Evolutionary conservation across 2,797 vertebrate genomes (phyloP), one percentile per base, ranked within the genome.

Genomic region (Falco cherrug): DNA sequence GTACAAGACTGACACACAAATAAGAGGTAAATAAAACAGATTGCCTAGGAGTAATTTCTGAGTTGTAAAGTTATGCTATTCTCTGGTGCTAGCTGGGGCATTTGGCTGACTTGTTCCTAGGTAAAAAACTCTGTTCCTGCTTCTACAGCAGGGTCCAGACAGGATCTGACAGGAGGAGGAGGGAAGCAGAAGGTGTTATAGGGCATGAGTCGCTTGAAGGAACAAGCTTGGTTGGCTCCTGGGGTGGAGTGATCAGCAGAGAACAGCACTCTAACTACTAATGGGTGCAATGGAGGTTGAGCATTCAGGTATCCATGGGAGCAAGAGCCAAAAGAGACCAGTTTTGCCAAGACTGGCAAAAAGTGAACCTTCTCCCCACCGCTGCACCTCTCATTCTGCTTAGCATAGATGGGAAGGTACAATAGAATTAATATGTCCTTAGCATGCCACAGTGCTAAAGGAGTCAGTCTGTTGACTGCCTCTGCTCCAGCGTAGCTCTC

Each of bases 201-300:
- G 47, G 35, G 18, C 56, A 43, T 24, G 73, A 3, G 10, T 31
- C 21, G 16, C 25, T 37, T 41, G 57, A 21, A 59, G 31, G 48
- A 68, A 63, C 0, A 4, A 85, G 33, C 33, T 83, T 18, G 2
- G 33, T 43, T 70, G 26, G 39, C 39, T 87, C 26, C 51, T 64
- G 56, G 21, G n/a, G 25, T 13, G 3, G 6, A 31, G 47, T 21
- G 35, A 13, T 35, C 41, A 77, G 73, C 25, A 14, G 64, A 57
- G 48, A 56, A 28, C 24, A 77, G 45, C 37, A 33, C 13, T 60
- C 9, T 67, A 8, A 13, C 29, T 20, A 29, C 20, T 74, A 41
- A 48, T 20, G 7, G 16, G 16, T 43, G n/a, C 47, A 61, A 8
- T 1, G 0, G 0, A 43, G 69, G 68, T 71, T 10, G 53, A 29